These are phyloP conservation scores for Drosophila nebulosa DNA, from an alignment of 1,140 invertebrate species.

Conservation along the genomic window DNA sequence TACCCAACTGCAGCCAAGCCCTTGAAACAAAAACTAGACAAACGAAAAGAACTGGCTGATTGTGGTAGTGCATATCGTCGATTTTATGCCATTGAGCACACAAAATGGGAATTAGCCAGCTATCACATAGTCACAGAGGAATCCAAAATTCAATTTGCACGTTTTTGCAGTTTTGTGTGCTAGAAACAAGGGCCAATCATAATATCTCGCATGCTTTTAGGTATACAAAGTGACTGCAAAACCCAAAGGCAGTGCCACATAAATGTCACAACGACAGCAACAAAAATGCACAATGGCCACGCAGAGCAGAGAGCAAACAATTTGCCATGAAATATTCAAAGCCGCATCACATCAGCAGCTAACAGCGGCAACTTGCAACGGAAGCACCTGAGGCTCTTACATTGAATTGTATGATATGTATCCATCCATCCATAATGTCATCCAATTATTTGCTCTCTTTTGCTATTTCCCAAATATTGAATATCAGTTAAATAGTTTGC, in stretches of 20 bases:
- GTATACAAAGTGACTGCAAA: not conserved
- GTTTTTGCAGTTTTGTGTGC: not conserved
- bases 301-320: not conserved
- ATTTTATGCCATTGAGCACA: not conserved
- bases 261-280: not conserved
- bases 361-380: not conserved
- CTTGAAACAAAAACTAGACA: not conserved
- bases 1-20: no score
- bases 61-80: not conserved
- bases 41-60: not conserved
- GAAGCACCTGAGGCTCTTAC: not conserved
- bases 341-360: not conserved
- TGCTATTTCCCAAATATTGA: not conserved
- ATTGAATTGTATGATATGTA: no score
- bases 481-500: not conserved
- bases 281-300: not conserved
- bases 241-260: not conserved
- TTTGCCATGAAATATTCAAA: not conserved
- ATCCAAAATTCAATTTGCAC: constrained; percentile 4
- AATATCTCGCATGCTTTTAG: not conserved
- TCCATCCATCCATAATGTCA: not conserved
- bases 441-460: not conserved
- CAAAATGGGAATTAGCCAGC: not conserved
- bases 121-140: not conserved
- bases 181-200: not conserved